phyloP scores from a whole-genome alignment of 2,113 vertebrate species.

The Vulpes ferrilata region DNA sequence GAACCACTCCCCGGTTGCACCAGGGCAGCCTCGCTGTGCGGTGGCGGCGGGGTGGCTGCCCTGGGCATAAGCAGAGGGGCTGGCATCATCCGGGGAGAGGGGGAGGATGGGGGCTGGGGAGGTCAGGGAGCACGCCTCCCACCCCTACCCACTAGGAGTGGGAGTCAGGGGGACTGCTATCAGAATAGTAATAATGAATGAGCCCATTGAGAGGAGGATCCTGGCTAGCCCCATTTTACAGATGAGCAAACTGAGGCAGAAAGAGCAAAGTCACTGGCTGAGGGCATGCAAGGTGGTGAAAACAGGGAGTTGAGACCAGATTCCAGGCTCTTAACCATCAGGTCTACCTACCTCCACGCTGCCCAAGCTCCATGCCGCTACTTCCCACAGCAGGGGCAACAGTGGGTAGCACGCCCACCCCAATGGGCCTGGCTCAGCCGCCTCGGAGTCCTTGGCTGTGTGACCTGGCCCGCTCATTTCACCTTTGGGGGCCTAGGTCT shows the following conservation, averaged over 20 bases:
- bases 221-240: neutral
- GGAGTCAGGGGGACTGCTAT: neutral
- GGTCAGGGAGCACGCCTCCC: neutral
- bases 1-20: slow-evolving; percentile 18
- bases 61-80: neutral
- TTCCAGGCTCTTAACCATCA: neutral
- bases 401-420: fast-evolving
- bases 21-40: neutral
- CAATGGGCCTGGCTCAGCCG: fast-evolving
- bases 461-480: fast-evolving
- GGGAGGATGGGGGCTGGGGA: neutral
- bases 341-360: neutral
- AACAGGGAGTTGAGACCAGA: neutral
- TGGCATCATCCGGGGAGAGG: neutral
- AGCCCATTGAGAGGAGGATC: neutral
- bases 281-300: neutral
- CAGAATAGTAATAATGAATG: neutral
- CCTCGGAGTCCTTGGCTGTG: neutral
- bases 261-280: neutral
- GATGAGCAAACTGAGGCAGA: neutral
- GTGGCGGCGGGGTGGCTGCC: neutral
- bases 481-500: neutral
- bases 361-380: fast-evolving
- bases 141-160: neutral
- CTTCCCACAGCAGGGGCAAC: neutral